Evolutionary conservation across 2,888 invertebrate species (phyloP).

Genomic region (Cephus sareptanus): DNA sequence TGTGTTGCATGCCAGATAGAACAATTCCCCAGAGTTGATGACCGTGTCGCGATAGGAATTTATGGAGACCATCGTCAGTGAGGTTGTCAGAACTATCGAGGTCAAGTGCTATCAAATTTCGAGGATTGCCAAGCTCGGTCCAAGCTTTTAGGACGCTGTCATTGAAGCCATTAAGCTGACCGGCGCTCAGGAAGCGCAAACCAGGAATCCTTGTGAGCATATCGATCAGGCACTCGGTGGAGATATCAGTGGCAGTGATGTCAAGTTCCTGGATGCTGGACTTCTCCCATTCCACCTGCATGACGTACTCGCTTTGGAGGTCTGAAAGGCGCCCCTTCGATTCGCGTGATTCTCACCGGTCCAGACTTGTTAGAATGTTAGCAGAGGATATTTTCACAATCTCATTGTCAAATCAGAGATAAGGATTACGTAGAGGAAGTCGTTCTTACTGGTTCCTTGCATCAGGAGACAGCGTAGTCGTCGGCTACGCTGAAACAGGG

Average conservation of each 20-base stretch:
- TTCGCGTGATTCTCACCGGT: not conserved
- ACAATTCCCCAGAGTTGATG: constrained; percentile 88
- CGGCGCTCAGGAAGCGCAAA: constrained; percentile 91
- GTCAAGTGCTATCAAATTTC: constrained; percentile 85
- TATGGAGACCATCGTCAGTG: constrained; percentile 90
- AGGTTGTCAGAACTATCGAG: constrained; percentile 96
- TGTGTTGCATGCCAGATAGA: constrained; percentile 95
- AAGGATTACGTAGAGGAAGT: not conserved
- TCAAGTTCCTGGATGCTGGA: constrained; percentile 94
- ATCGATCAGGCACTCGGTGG: constrained; percentile 92
- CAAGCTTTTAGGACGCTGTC: constrained; percentile 94
- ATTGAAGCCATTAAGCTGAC: constrained; percentile 97
- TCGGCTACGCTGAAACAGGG: constrained; percentile 91
- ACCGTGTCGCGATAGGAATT: constrained; percentile 91
- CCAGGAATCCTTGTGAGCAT: constrained; percentile 89
- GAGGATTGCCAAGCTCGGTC: constrained; percentile 86
- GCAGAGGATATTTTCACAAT: not conserved
- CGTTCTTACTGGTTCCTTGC: constrained; percentile 90
- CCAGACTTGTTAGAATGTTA: constrained; percentile 4
- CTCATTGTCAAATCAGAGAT: not conserved
- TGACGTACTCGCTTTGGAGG: constrained; percentile 90
- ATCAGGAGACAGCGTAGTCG: constrained; percentile 92
- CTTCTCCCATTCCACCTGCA: constrained; percentile 99
- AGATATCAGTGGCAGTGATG: constrained; percentile 95
- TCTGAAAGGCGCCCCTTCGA: constrained; percentile 68